Evolutionary conservation across 1,140 invertebrate species (phyloP), one percentile per base, ranked within the genome.

Genomic region (Drosophila tsacasi): DNA sequence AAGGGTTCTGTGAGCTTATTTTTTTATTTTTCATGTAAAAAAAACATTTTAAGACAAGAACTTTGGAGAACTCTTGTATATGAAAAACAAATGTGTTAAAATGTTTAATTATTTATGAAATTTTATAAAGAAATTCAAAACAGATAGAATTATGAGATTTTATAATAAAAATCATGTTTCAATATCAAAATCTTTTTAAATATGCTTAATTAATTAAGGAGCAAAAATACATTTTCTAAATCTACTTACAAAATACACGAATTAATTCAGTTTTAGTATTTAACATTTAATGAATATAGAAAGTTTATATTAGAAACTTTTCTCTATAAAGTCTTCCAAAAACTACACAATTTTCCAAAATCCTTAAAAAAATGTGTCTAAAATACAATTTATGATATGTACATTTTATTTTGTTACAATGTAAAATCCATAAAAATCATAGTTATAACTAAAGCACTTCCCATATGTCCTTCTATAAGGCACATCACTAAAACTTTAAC

Each of bases 401-500:
- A 17, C 5, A 17, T n/a, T 40, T 40, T 1, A 17, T 15, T 39
- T n/a, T 40, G 1, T 40, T 9, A 40, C 3, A 3, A 42, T 19
- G 9, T 2, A 19, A 42, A 42, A 10, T 42, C 1, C 8, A 3
- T n/a, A 10, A 47, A 21, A 12, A 46, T 0, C 3, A 47, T 8
- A 23, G 0, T 25, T 4, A 47, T 46, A 13, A 21, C 5, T 13
- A 6, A 2, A 7, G 5, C 10, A 21, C 13, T 12, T 1, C 1
- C 8, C 4, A 0, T 25, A 25, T 1, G 2, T 4, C 2, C 9
- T 7, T 9, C 0, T 15, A 7, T 9, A 5, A 4, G 2, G 5
- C 32, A 32, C 2, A 21, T 13, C 7, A 2, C 3, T 35, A 5
- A 35, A 52, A 3, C 12, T 35, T 1, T 2, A 32, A 21, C 6